phyloP scores from a whole-genome alignment of 2,797 vertebrate genomes.

The Anas bahamensis region DNA sequence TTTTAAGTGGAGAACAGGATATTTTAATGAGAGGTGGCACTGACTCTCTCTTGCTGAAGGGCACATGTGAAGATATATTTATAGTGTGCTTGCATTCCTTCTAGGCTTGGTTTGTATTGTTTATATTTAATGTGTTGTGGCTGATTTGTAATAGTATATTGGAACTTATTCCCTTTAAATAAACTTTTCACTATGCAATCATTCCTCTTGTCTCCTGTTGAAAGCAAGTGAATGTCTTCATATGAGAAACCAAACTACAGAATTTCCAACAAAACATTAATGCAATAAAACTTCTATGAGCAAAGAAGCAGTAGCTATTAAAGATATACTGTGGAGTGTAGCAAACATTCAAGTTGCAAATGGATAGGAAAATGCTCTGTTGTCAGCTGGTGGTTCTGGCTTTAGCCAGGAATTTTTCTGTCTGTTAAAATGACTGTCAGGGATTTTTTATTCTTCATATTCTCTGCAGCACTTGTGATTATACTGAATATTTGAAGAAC shows the following conservation, averaged over 20 bases:
- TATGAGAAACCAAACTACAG: not conserved
- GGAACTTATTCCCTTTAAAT: constrained; percentile 73
- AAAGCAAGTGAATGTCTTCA: not conserved
- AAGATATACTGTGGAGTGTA: not conserved
- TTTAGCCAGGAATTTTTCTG: not conserved
- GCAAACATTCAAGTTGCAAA: not conserved
- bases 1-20: constrained; percentile 30
- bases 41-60: constrained; percentile 58
- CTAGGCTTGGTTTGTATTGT: constrained; percentile 56
- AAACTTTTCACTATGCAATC: constrained; percentile 80
- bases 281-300: not conserved
- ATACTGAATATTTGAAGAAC: not conserved
- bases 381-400: not conserved
- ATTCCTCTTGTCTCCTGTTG: constrained; percentile 15
- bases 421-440: not conserved
- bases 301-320: not conserved
- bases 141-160: constrained; percentile 74
- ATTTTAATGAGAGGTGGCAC: constrained; percentile 34
- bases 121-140: constrained; percentile 70
- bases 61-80: constrained; percentile 30
- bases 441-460: not conserved
- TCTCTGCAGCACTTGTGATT: not conserved
- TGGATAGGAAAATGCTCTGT: not conserved
- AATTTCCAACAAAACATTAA: not conserved
- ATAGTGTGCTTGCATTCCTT: constrained; percentile 54